Base-by-base conservation (phyloP, 2,797 vertebrate species). In the Synanceia verrucosa region DNA sequence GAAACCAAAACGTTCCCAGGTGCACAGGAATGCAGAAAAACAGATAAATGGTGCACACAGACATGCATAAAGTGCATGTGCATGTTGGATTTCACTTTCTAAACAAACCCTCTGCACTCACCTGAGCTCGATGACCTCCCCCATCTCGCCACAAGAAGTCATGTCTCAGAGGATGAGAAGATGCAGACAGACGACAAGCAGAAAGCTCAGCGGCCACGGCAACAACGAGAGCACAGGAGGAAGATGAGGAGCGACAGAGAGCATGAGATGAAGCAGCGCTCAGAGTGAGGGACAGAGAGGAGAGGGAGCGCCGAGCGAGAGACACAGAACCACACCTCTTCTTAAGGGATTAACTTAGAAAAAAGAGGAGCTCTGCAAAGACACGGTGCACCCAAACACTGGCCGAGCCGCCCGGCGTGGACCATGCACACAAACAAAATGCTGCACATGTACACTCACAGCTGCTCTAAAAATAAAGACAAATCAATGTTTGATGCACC, bases 121-220 rank as follows among this genome's bases (percentile, higher is more conserved):
- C 93, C 94, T 93, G 78, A 91, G 91, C 65, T 94, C 93, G 29
- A 91, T 92, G 69, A 89, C 88, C 81, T 93, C 92, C 71, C 87
- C 93, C 91, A 94, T 92, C 77, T 91, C 88, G 52, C 82, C 78
- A 81, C 80, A 86, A 81, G 83, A 89, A 85, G 89, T 93, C 91
- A 93, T 93, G 69, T 87, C 79, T 61, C 75, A 70, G 47, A 31
- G 66, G 70, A 56, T 24, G 13, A 46, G 84, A 75, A 31, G 62
- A 78, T 9, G 75, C 70, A 71, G 76, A n/a, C n/a, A 76, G 79
- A 76, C 65, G 77, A 82, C 64, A 43, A 61, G 59, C 47, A n/a
- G 81, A 66, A 84, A 79, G 67, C 84, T 71, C 52, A 65, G 81
- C 29, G 41, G 76, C 52, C 69, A 52, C 65, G 33, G 81, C 71